These are phyloP conservation scores for Taphrorychus bicolor DNA, from an alignment of 2,888 invertebrate genomes.

Conservation along the genomic window DNA sequence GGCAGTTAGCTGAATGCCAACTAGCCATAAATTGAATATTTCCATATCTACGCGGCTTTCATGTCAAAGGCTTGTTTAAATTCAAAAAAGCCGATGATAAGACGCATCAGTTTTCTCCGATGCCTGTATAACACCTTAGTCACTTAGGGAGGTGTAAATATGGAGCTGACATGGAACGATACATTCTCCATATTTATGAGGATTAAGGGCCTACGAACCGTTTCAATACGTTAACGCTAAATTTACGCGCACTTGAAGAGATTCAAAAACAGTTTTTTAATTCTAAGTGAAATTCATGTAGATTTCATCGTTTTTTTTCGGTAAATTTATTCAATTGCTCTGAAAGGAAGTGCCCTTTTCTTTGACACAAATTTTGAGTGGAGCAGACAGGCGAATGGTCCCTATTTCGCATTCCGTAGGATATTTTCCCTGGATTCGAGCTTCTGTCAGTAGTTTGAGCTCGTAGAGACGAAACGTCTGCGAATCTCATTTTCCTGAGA, in stretches of 20 bases:
- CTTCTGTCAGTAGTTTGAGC: constrained; percentile 25
- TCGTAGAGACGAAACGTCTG: constrained; percentile 19
- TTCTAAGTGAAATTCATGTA: neutral
- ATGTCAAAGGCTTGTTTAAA: neutral
- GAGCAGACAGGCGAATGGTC: neutral
- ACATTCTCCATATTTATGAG: constrained; percentile 17
- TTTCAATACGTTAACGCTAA: neutral
- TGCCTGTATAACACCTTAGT: constrained; percentile 10
- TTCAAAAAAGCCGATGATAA: constrained; percentile 5
- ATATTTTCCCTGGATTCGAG: constrained; percentile 27
- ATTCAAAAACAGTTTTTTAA: neutral
- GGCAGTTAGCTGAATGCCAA: too few relatives aligned
- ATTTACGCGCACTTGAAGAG: neutral
- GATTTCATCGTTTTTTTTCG: neutral
- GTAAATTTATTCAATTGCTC: too few relatives aligned
- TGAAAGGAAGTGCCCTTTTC: neutral
- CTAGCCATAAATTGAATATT: too few relatives aligned
- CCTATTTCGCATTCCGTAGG: constrained; percentile 18
- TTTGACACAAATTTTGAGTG: neutral
- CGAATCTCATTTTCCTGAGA: constrained; percentile 19
- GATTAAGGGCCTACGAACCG: neutral
- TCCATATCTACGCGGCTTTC: neutral
- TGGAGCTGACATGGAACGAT: constrained; percentile 13
- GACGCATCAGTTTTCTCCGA: constrained; percentile 9
- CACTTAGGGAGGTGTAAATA: constrained; percentile 20